Evolutionary conservation across 2,888 invertebrate species (phyloP).

Genomic region (Hyppa rectilinea): DNA sequence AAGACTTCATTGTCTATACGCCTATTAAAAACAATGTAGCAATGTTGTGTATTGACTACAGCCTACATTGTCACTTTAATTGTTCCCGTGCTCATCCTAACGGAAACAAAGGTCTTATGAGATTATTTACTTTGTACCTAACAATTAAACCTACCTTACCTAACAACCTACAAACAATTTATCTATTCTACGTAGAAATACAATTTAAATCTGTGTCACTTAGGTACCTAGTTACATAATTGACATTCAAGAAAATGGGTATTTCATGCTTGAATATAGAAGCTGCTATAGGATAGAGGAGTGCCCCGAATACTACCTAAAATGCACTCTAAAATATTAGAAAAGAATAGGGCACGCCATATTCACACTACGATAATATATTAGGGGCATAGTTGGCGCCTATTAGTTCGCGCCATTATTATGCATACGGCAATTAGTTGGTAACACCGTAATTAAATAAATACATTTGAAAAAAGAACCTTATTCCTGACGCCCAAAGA

Average conservation of each 20-base stretch:
- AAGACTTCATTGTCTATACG: slow-evolving; percentile 28
- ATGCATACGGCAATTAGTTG: slow-evolving; percentile 24
- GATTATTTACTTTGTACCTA: slow-evolving; percentile 31
- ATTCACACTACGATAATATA: neutral
- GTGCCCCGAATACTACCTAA: slow-evolving; percentile 6
- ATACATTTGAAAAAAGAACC: slow-evolving; percentile 14
- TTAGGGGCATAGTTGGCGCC: neutral
- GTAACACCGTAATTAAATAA: slow-evolving; percentile 15
- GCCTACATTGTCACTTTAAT: slow-evolving; percentile 42
- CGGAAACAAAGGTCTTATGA: slow-evolving; percentile 16
- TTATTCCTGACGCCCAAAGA: slow-evolving; percentile 1
- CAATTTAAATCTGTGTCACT: neutral
- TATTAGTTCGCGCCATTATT: slow-evolving; percentile 30
- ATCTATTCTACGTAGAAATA: slow-evolving; percentile 10
- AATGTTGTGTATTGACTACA: slow-evolving; percentile 40
- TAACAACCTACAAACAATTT: slow-evolving; percentile 1
- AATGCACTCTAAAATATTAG: slow-evolving; percentile 47
- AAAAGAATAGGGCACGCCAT: slow-evolving; percentile 25
- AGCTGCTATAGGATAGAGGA: neutral
- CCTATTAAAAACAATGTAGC: slow-evolving; percentile 56
- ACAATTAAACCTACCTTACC: too few species aligned
- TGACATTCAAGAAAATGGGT: neutral
- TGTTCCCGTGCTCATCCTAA: slow-evolving; percentile 11
- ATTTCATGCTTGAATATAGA: neutral
- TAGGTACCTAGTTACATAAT: neutral